Evolutionary conservation across 2,797 vertebrate species (phyloP).

Genomic region (Valencia hispanica): DNA sequence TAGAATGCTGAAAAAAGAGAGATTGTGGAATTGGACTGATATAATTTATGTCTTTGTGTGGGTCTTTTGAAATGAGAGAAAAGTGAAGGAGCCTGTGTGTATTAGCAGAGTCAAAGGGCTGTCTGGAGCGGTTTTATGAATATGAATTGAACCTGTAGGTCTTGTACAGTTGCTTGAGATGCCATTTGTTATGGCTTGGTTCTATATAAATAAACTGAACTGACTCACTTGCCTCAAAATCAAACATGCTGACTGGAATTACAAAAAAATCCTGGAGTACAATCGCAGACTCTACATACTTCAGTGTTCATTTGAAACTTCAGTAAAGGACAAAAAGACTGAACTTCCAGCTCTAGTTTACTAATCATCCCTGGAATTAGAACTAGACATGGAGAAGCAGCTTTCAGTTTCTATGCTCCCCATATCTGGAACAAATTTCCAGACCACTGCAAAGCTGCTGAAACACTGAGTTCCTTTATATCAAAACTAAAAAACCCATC

Average conservation of each 20-base stretch:
- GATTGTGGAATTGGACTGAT: not conserved
- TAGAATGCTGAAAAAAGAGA: slow-evolving; percentile 8
- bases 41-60: slow-evolving; percentile 14
- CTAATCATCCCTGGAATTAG: no score
- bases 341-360: no score
- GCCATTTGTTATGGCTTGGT: not conserved
- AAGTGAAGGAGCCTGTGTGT: slow-evolving; percentile 11
- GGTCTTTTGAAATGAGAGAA: slow-evolving; percentile 7
- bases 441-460: no score
- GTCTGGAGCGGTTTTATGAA: not conserved
- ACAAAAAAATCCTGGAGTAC: not conserved
- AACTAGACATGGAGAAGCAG: no score
- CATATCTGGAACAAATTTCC: no score
- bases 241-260: not conserved
- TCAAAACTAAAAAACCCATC: no score
- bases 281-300: not conserved
- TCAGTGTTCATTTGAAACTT: not conserved
- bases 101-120: not conserved
- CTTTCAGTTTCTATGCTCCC: no score
- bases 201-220: not conserved
- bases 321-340: no score
- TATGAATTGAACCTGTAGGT: not conserved
- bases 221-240: not conserved
- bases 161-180: not conserved
- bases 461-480: no score